Conservation (phyloP, 2,888 invertebrate species). For the Tenthredo notha region DNA sequence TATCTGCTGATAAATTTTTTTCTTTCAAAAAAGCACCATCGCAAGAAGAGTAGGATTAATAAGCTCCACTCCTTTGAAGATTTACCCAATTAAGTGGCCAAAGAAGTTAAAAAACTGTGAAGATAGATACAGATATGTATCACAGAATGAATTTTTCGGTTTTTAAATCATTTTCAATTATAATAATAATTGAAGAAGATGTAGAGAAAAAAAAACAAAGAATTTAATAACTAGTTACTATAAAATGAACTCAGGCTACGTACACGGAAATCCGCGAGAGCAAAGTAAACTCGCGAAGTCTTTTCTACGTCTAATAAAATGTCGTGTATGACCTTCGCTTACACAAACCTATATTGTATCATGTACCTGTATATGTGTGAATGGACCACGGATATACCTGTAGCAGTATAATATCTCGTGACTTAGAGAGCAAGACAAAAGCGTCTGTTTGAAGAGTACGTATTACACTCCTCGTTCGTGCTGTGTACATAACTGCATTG, state of each 20-base stretch:
- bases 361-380: conserved; percentile 15
- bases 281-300: not conserved
- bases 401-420: not conserved
- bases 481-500: not conserved
- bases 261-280: not conserved
- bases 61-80: not conserved
- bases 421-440: conserved; percentile 18
- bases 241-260: not conserved
- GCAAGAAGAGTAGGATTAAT: not conserved
- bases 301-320: not conserved
- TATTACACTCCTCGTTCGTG: not conserved
- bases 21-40: not conserved
- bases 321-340: conserved; percentile 13
- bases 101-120: not conserved
- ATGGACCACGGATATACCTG: conserved; percentile 9
- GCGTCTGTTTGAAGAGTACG: not conserved
- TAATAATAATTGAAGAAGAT: not conserved
- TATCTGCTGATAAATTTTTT: not conserved
- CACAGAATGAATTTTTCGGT: not conserved
- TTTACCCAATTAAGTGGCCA: not conserved
- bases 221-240: not conserved
- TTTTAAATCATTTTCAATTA: not conserved
- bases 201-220: not conserved
- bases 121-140: not conserved
- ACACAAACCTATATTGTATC: not conserved